Evolutionary conservation across 1,140 invertebrate species (phyloP).

Genomic region (Aphis gossypii): DNA sequence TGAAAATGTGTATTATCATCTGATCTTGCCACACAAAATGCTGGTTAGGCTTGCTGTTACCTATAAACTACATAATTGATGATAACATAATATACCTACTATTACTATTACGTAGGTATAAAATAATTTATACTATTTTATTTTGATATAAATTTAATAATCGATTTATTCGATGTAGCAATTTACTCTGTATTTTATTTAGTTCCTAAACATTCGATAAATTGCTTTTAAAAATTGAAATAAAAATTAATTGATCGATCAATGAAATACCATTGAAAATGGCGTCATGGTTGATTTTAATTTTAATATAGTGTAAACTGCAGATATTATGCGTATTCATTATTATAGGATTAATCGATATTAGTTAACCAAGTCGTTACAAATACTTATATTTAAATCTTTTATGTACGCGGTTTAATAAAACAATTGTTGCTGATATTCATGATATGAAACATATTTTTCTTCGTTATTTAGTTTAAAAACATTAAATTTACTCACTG

Average conservation of each 20-base stretch:
- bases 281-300: neutral
- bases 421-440: neutral
- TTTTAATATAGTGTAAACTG: neutral
- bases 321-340: neutral
- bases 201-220: neutral
- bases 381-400: neutral
- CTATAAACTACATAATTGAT: neutral
- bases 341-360: conserved; percentile 1
- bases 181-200: neutral
- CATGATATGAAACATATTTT: neutral
- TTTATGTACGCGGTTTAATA: neutral
- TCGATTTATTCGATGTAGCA: neutral
- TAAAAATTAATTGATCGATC: neutral
- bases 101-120: no score
- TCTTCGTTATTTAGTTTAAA: neutral
- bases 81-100: no score
- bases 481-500: neutral
- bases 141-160: neutral
- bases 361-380: neutral
- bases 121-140: no score
- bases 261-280: neutral
- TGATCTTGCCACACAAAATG: neutral
- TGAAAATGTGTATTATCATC: conserved; percentile 18
- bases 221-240: neutral
- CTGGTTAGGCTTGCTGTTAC: no score